Evolutionary conservation across 2,888 invertebrate genomes (phyloP).

Genomic region (Oxystoma pomonae): DNA sequence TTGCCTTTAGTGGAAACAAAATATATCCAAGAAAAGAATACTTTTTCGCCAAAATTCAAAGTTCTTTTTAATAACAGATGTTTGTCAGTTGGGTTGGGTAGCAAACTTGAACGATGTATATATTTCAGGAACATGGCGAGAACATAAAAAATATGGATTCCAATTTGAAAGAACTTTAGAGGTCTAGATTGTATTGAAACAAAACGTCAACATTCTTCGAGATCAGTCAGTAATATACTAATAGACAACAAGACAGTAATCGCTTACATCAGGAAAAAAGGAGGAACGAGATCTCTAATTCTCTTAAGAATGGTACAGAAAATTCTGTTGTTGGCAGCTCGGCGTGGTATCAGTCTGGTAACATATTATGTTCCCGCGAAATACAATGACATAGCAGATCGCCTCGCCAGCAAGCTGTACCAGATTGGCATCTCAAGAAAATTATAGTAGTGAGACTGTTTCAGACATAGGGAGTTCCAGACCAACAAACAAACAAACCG

Average conservation of each 20-base stretch:
- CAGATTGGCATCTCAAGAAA: conserved; percentile 19
- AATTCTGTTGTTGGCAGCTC: neutral
- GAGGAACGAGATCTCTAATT: conserved; percentile 12
- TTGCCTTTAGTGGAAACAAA: neutral
- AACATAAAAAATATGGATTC: neutral
- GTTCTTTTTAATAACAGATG: neutral
- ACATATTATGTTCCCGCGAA: conserved; percentile 13
- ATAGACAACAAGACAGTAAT: conserved; percentile 17
- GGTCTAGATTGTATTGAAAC: neutral
- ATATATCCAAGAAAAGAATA: neutral
- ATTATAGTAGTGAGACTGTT: conserved; percentile 7
- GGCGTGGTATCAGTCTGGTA: neutral
- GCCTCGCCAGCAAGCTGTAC: conserved; percentile 3
- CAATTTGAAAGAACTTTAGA: neutral
- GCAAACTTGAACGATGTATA: neutral
- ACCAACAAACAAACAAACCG: conserved; percentile 15
- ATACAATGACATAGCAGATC: conserved; percentile 21
- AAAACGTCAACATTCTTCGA: neutral
- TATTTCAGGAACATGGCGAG: neutral
- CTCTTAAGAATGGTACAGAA: neutral
- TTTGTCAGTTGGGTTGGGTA: neutral
- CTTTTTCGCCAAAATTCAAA: neutral
- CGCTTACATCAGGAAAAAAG: conserved; percentile 15
- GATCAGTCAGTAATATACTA: neutral
- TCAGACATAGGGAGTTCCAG: conserved; percentile 16